These are phyloP conservation scores for Sinohyriopsis cumingii DNA, from an alignment of 2,888 invertebrate species.

Conservation along the genomic window DNA sequence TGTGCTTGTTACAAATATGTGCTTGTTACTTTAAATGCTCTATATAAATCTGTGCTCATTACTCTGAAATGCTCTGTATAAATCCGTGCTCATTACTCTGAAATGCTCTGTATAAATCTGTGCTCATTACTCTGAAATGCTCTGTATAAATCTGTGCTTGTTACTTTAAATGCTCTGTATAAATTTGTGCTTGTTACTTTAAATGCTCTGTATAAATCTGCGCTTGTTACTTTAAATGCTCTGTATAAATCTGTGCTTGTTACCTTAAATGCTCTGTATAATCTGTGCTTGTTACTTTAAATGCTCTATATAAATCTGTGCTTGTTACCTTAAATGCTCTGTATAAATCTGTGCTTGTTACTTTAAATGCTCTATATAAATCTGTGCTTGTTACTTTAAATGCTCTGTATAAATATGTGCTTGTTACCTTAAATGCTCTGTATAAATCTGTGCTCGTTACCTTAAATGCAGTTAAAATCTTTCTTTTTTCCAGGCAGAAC, in stretches of 20 bases:
- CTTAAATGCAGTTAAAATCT: neutral
- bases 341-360: neutral
- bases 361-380: no score
- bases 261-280: neutral
- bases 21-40: neutral
- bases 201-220: neutral
- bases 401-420: neutral
- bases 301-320: neutral
- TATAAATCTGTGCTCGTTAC: neutral
- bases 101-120: neutral
- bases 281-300: neutral
- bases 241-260: neutral
- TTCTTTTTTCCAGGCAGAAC: constrained; percentile 33
- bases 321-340: neutral
- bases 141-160: neutral
- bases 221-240: neutral
- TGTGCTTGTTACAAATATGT: neutral
- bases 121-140: neutral
- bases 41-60: neutral
- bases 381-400: neutral
- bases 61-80: neutral
- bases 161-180: neutral
- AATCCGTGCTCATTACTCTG: neutral
- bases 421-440: neutral
- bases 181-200: neutral